phyloP scores from a whole-genome alignment of 2,888 invertebrate genomes.

The Tineola bisselliella region DNA sequence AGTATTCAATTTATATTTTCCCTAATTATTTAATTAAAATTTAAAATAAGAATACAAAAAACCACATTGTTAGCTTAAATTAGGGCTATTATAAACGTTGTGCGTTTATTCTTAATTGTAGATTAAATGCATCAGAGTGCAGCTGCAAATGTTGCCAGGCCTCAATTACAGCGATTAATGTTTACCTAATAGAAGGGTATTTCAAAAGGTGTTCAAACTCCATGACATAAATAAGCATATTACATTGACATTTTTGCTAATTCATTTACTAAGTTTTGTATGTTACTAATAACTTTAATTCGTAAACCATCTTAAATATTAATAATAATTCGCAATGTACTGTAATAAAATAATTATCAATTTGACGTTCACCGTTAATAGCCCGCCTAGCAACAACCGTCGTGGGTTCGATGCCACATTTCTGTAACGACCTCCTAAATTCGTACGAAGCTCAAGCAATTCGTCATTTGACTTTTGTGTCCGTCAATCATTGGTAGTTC shows the following conservation, averaged over 20 bases:
- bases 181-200: neutral
- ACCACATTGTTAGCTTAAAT: too few species aligned
- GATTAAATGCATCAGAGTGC: neutral
- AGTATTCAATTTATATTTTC: too few species aligned
- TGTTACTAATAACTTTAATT: neutral
- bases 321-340: neutral
- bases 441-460: slow-evolving; percentile 20
- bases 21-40: too few species aligned
- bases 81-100: neutral
- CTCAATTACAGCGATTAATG: neutral
- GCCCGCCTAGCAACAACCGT: slow-evolving; percentile 36
- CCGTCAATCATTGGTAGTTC: slow-evolving; percentile 4
- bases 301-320: neutral
- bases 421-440: slow-evolving; percentile 45
- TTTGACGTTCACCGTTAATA: slow-evolving; percentile 9
- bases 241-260: neutral
- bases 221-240: neutral
- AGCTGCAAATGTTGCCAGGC: slow-evolving; percentile 1
- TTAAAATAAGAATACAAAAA: too few species aligned
- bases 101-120: neutral
- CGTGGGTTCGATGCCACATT: slow-evolving; percentile 51
- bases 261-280: neutral
- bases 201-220: neutral
- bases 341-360: neutral
- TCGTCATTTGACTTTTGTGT: slow-evolving; percentile 5